phyloP scores from a whole-genome alignment of 1,140 invertebrate species.

The Sminthurides bifidus region DNA sequence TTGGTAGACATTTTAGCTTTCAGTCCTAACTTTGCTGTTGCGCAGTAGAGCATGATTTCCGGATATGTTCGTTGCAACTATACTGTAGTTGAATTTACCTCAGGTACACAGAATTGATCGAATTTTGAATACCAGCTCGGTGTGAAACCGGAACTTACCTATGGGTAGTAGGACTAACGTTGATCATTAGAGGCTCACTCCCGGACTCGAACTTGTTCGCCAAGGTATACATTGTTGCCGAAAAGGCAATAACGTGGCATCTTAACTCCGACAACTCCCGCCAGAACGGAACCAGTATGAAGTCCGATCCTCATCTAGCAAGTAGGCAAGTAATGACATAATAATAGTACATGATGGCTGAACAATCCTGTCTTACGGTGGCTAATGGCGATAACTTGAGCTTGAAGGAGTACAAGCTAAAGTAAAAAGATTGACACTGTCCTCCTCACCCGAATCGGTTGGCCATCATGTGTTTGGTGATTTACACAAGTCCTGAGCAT shows the following conservation, averaged over 20 bases:
- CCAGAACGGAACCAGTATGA: slow-evolving; percentile 76
- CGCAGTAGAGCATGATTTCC: background rate
- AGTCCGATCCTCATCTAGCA: slow-evolving; percentile 94
- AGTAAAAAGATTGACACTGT: background rate
- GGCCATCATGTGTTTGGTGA: slow-evolving; percentile 77
- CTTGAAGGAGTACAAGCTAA: too few relatives aligned
- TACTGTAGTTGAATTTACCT: slow-evolving; percentile 1
- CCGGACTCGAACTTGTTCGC: slow-evolving; percentile 91
- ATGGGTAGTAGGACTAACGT: slow-evolving; percentile 83
- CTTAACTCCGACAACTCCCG: slow-evolving; percentile 79
- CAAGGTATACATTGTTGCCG: slow-evolving; percentile 80
- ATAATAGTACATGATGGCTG: too few relatives aligned
- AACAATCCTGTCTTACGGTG: too few relatives aligned
- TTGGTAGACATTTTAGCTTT: too few relatives aligned
- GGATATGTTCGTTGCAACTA: background rate
- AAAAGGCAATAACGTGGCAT: slow-evolving; percentile 86
- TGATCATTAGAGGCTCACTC: slow-evolving; percentile 77
- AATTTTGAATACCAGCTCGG: background rate
- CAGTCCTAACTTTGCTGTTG: too few relatives aligned
- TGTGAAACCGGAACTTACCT: slow-evolving; percentile 51
- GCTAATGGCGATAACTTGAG: too few relatives aligned
- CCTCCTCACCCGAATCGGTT: slow-evolving; percentile 64
- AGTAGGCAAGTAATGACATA: too few relatives aligned
- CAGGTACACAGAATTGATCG: background rate
- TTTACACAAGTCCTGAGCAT: slow-evolving; percentile 81